These are phyloP conservation scores for Myotis myotis DNA, from an alignment of 2,797 vertebrate species.

Conservation along the genomic window DNA sequence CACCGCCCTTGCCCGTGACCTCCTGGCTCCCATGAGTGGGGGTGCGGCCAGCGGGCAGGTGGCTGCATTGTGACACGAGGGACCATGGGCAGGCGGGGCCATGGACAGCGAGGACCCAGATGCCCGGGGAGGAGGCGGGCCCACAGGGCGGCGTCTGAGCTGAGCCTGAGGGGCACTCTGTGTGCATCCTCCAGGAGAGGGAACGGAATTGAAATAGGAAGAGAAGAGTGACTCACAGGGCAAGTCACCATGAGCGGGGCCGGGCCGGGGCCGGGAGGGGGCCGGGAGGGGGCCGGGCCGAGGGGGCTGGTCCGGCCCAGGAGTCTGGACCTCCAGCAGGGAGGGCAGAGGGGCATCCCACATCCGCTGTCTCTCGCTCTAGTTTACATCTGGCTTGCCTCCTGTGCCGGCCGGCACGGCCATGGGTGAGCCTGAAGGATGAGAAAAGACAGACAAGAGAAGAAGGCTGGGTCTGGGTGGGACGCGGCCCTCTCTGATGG, in stretches of 20 bases:
- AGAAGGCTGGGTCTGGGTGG: too few relatives aligned
- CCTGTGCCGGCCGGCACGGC: too few relatives aligned
- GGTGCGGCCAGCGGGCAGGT: background rate
- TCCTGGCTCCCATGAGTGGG: background rate
- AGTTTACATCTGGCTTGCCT: background rate
- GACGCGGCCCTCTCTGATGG: too few relatives aligned
- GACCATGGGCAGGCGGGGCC: background rate
- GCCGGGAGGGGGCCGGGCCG: background rate
- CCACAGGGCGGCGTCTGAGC: background rate
- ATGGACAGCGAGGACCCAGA: background rate
- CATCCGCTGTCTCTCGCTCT: background rate
- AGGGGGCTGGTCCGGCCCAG: background rate
- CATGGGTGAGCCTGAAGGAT: too few relatives aligned
- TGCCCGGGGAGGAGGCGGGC: background rate
- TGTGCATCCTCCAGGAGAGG: fast-evolving
- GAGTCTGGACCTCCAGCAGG: background rate
- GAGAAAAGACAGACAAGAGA: too few relatives aligned
- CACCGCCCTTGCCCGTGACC: too few relatives aligned
- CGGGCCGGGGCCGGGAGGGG: background rate
- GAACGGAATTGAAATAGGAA: background rate
- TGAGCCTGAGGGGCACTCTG: background rate
- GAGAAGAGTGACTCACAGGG: background rate
- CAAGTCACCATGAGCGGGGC: background rate
- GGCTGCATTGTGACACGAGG: background rate
- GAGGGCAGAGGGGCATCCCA: background rate